These are phyloP conservation scores for Anas platyrhynchos DNA, from an alignment of 2,113 vertebrate genomes.

Conservation along the genomic window DNA sequence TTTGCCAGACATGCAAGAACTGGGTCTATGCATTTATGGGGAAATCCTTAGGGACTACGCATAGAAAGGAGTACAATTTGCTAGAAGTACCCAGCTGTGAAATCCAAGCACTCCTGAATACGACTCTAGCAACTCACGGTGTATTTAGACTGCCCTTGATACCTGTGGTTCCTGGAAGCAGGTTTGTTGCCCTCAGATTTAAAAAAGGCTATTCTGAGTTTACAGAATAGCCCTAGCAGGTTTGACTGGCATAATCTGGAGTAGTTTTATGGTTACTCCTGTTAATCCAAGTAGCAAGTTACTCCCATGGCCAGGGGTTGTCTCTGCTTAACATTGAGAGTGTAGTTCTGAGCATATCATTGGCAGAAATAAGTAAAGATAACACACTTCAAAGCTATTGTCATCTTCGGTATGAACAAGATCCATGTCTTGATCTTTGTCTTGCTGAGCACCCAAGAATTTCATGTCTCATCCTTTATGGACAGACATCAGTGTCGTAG, in stretches of 20 bases:
- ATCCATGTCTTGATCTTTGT: not conserved
- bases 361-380: not conserved
- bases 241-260: not conserved
- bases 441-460: not conserved
- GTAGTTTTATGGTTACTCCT: not conserved
- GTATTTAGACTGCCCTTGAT: not conserved
- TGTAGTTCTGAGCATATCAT: not conserved
- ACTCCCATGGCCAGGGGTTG: not conserved
- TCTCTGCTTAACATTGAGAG: not conserved
- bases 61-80: slow-evolving; percentile 58
- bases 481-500: not conserved
- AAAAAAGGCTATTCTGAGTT: not conserved
- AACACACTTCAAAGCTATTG: not conserved
- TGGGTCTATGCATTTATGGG: slow-evolving; percentile 51
- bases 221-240: not conserved
- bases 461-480: not conserved
- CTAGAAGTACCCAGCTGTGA: slow-evolving; percentile 58
- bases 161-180: not conserved
- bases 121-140: not conserved
- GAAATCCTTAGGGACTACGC: not conserved
- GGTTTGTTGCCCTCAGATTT: not conserved
- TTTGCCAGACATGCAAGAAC: slow-evolving; percentile 59
- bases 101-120: slow-evolving; percentile 43
- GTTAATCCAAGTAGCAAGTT: not conserved
- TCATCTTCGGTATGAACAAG: not conserved